These are phyloP conservation scores for Delia radicum DNA, from an alignment of 1,140 invertebrate genomes.

Conservation along the genomic window DNA sequence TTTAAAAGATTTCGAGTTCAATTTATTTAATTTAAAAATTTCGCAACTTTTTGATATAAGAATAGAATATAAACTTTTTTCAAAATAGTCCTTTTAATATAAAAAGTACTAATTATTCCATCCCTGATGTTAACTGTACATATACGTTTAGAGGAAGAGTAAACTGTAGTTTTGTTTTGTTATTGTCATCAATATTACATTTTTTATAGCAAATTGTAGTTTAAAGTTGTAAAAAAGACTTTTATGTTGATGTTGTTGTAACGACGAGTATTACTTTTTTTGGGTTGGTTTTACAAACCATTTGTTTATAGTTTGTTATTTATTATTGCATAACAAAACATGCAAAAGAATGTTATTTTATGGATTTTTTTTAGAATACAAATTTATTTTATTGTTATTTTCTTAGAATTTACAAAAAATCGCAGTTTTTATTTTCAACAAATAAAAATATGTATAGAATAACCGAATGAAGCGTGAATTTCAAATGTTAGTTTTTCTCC, in stretches of 20 bases:
- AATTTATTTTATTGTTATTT: neutral
- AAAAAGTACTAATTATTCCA: too few relatives aligned
- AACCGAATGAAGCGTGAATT: too few relatives aligned
- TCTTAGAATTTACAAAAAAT: neutral
- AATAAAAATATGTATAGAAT: too few relatives aligned
- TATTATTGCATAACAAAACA: constrained; percentile 1
- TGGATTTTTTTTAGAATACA: neutral
- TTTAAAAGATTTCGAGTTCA: too few relatives aligned
- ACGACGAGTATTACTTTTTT: neutral
- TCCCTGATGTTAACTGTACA: too few relatives aligned
- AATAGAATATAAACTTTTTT: too few relatives aligned
- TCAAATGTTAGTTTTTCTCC: too few relatives aligned
- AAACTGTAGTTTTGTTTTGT: too few relatives aligned
- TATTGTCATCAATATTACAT: neutral
- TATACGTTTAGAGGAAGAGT: too few relatives aligned
- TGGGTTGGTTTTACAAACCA: constrained; percentile 10
- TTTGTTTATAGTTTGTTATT: constrained; percentile 21
- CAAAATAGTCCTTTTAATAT: too few relatives aligned
- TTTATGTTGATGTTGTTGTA: neutral
- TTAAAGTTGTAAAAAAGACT: neutral
- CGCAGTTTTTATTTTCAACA: neutral
- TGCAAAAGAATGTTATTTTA: neutral
- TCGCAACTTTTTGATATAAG: too few relatives aligned
- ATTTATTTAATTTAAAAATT: too few relatives aligned
- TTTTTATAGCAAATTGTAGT: neutral